Conservation (phyloP, 2,888 invertebrate genomes). For the Sussaba pulchella region DNA sequence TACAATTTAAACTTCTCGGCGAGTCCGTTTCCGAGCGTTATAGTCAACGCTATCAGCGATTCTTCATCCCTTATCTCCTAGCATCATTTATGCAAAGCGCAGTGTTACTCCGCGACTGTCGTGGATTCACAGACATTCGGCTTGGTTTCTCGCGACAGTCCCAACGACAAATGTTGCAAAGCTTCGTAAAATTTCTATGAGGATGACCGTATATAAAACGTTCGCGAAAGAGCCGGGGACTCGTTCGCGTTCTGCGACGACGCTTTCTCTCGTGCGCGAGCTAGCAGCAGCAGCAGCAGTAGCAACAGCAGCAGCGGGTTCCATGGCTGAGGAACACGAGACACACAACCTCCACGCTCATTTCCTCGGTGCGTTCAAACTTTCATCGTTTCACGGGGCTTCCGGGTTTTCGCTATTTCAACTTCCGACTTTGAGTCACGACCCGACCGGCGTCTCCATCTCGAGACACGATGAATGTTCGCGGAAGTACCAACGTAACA, state of each 20-base stretch:
- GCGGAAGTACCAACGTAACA: neutral
- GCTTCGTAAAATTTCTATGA: slow-evolving; percentile 76
- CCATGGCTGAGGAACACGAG: neutral
- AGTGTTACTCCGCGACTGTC: neutral
- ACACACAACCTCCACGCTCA: slow-evolving; percentile 51
- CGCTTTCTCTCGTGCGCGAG: neutral
- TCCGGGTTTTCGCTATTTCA: slow-evolving; percentile 69
- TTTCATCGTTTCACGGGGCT: slow-evolving; percentile 61
- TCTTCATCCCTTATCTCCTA: slow-evolving; percentile 71
- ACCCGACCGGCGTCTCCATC: slow-evolving; percentile 42
- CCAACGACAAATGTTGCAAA: slow-evolving; percentile 69
- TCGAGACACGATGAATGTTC: slow-evolving; percentile 53
- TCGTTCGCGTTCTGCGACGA: slow-evolving; percentile 33
- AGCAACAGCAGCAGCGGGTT: no score
- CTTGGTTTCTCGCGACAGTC: slow-evolving; percentile 70
- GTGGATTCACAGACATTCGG: slow-evolving; percentile 23
- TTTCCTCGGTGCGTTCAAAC: slow-evolving; percentile 66
- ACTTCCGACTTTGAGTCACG: slow-evolving; percentile 68
- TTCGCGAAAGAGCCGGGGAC: slow-evolving; percentile 36
- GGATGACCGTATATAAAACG: slow-evolving; percentile 60
- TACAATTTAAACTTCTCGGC: slow-evolving; percentile 41
- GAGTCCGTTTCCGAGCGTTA: slow-evolving; percentile 39
- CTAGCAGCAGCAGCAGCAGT: no score
- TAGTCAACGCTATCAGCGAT: slow-evolving; percentile 40
- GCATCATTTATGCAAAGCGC: slow-evolving; percentile 71